A percentile compares a stretch with the other conserved stretches of the same genome.
These are phyloP conservation scores for Iguana delicatissima DNA, from an alignment of 2,797 vertebrate species.

Conservation along the genomic window DNA sequence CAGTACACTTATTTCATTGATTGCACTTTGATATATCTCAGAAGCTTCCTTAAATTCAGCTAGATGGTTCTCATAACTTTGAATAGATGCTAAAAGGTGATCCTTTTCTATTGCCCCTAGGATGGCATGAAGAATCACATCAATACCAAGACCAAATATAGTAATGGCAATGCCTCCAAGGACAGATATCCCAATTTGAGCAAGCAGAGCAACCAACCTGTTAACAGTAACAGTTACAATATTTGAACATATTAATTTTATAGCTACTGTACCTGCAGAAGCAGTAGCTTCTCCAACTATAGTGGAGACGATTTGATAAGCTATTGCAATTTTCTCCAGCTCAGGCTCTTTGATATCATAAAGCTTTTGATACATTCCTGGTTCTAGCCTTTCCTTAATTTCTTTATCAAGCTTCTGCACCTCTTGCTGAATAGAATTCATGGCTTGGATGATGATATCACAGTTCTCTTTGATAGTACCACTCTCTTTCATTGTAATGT, in stretches of 20 bases:
- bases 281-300: constrained; percentile 79
- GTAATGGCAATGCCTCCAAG: constrained; percentile 80
- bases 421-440: constrained; percentile 77
- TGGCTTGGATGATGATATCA: constrained; percentile 77
- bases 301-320: constrained; percentile 78
- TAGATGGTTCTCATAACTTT: constrained; percentile 79
- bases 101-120: constrained; percentile 80
- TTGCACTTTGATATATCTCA: constrained; percentile 75
- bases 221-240: constrained; percentile 73
- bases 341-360: constrained; percentile 80
- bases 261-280: constrained; percentile 75
- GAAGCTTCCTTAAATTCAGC: constrained; percentile 80
- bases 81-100: constrained; percentile 77
- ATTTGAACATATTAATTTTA: constrained; percentile 78
- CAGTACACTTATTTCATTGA: constrained; percentile 73
- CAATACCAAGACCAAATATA: constrained; percentile 79
- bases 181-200: constrained; percentile 78
- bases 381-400: constrained; percentile 80
- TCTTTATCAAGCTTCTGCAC: constrained; percentile 78
- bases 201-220: constrained; percentile 75
- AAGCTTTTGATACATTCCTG: constrained; percentile 80
- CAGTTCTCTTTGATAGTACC: constrained; percentile 83
- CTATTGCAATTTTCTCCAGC: constrained; percentile 80
- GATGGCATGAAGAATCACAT: constrained; percentile 80
- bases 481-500: constrained; percentile 72